Evolutionary conservation across 2,113 vertebrate species (phyloP).

Genomic region (Irena cyanogastra): DNA sequence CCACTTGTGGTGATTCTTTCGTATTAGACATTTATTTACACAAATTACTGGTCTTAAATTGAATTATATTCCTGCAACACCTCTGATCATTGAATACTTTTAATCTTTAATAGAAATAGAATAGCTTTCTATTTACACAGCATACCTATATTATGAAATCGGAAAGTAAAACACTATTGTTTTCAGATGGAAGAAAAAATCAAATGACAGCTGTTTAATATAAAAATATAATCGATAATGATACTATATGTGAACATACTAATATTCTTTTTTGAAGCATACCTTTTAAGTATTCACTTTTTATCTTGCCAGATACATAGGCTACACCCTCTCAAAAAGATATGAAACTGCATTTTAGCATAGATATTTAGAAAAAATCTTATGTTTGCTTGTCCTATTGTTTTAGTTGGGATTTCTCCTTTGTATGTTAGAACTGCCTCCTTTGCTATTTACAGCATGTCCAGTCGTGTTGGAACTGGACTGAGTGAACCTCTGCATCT

Average conservation of each 20-base stretch:
- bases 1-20: conserved; percentile 29
- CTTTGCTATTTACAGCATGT: neutral
- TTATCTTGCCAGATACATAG: neutral
- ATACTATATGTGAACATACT: neutral
- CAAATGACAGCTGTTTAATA: neutral
- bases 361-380: neutral
- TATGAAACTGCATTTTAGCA: neutral
- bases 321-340: neutral
- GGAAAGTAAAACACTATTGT: neutral
- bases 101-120: conserved; percentile 52
- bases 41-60: conserved; percentile 61
- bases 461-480: neutral
- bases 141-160: neutral
- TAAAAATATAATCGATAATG: neutral
- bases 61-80: conserved; percentile 46
- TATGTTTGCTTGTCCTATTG: neutral
- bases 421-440: neutral
- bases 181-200: neutral
- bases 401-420: neutral
- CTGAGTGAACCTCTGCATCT: neutral
- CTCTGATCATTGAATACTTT: conserved; percentile 28
- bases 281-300: neutral
- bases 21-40: conserved; percentile 65
- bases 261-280: neutral
- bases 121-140: neutral